A percentile compares a stretch with the other conserved stretches of the same genome.
Evolutionary conservation across 2,113 vertebrate species (phyloP).

Genomic region (Gavialis gangeticus): DNA sequence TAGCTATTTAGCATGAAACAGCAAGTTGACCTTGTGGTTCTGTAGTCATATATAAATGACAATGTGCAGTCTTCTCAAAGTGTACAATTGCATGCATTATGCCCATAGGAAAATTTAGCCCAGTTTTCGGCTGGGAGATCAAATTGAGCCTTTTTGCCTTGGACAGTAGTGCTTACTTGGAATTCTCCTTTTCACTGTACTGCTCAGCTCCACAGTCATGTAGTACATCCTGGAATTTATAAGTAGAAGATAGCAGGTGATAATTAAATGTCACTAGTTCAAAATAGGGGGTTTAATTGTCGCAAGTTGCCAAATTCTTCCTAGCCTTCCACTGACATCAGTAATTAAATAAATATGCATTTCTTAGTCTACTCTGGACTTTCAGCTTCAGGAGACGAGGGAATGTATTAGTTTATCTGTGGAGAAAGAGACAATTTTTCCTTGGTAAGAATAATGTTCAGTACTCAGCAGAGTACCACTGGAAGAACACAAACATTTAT

Average conservation of each 20-base stretch:
- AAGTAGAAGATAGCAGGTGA: not conserved
- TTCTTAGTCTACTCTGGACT: not conserved
- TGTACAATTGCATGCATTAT: not conserved
- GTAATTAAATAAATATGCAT: not conserved
- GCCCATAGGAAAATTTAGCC: not conserved
- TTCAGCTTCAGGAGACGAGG: accelerated
- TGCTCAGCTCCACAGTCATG: not conserved
- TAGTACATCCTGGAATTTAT: not conserved
- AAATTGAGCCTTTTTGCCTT: not conserved
- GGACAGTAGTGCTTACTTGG: not conserved
- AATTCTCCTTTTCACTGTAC: not conserved
- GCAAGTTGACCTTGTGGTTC: not conserved
- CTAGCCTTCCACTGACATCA: not conserved
- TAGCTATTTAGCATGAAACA: not conserved
- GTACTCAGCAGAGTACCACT: not conserved
- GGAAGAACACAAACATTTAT: accelerated
- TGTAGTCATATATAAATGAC: not conserved
- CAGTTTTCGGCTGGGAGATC: not conserved
- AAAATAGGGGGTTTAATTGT: not conserved
- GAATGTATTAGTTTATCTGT: not conserved
- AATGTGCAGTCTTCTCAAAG: not conserved
- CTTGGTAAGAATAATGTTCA: accelerated
- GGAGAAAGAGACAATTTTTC: not conserved
- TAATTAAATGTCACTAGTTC: not conserved
- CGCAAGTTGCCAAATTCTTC: not conserved